Percentiles rank a stretch among this genome's conserved stretches.
Conservation (phyloP, 1,140 invertebrate species). For the Hestina assimilis region DNA sequence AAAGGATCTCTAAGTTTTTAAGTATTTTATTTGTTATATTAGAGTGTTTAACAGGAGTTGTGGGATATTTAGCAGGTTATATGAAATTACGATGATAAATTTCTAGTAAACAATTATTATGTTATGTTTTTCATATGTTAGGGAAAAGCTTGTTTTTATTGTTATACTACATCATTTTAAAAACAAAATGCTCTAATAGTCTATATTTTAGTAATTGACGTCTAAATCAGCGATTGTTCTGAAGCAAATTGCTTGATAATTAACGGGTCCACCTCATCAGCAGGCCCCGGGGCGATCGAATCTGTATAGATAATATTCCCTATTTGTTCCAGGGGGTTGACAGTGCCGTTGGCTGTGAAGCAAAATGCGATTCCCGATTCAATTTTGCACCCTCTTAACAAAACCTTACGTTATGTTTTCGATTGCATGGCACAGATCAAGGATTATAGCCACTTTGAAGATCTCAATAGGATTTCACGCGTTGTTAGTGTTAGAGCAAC, state of each 20-base stretch:
- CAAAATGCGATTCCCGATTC: constrained; percentile 18
- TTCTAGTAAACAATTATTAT: too few relatives aligned
- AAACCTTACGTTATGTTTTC: constrained; percentile 25
- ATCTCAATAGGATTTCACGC: constrained; percentile 71
- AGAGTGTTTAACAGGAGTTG: too few relatives aligned
- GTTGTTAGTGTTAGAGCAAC: constrained; percentile 69
- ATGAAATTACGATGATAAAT: too few relatives aligned
- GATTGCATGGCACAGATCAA: constrained; percentile 22
- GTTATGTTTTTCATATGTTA: too few relatives aligned
- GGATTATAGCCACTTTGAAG: constrained; percentile 66
- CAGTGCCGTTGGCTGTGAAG: constrained; percentile 31
- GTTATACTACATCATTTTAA: too few relatives aligned
- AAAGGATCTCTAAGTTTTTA: too few relatives aligned
- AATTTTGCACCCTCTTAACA: constrained; percentile 25
- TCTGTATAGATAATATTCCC: constrained; percentile 49
- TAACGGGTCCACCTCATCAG: constrained; percentile 48
- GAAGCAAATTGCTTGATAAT: constrained; percentile 44
- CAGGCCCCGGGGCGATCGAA: constrained; percentile 37
- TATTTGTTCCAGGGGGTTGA: constrained; percentile 41
- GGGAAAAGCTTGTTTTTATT: too few relatives aligned
- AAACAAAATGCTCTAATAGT: too few relatives aligned
- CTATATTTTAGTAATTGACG: too few relatives aligned
- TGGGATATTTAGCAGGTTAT: too few relatives aligned
- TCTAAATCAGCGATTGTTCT: not conserved
- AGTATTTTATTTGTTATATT: too few relatives aligned